Base-by-base conservation (phyloP, 2,113 vertebrate species). In the Mungos mungo region DNA sequence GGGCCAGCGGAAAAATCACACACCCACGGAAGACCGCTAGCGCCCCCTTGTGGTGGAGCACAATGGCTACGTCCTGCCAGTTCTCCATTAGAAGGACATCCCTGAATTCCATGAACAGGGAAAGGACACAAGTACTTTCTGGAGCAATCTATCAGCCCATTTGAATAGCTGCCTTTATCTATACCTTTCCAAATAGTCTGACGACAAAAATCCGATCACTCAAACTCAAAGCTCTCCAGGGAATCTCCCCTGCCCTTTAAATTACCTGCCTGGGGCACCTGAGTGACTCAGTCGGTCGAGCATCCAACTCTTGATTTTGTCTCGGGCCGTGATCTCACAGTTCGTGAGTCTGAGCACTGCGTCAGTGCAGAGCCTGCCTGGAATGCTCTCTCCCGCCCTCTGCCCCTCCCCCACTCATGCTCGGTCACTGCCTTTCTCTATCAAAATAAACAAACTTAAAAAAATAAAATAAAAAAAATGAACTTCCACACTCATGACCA, bases 31-130 rank as follows among this genome's bases (percentile, higher is more conserved):
- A 96, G 95, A 76, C 66, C 81, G 86, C 92, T 85, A 13, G 76
- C 95, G 95, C 97, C 95, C 96, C 90, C 97, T 96, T 82, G 83
- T 92, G 96, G 96, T 66, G 3, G 80, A 93, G 88, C 13, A 63
- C 84, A 83, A 52, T 7, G 29, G 38, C 63, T 47, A 69, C 92
- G 27, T 77, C 77, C 80, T 66, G 45, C 38, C 89, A 41, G 15
- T 74, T 96, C 54, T 18, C 15, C 25, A 38, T 27, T 77, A 87
- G 79, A 88, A 95, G n/a, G 54, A 72, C 38, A 80, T 41, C 5
- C 13, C 66, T 65, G 21, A 74, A 96, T 41, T 81, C 35, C 63
- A 29, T 0, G n/a, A 82, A 90, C 35, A 41, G 41, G 7, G 21
- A 66, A 92, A 87, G 72, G 66, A 47, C 35, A 4, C 65, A 89